Conservation (phyloP, 2,113 vertebrate species). For the Carollia perspicillata region DNA sequence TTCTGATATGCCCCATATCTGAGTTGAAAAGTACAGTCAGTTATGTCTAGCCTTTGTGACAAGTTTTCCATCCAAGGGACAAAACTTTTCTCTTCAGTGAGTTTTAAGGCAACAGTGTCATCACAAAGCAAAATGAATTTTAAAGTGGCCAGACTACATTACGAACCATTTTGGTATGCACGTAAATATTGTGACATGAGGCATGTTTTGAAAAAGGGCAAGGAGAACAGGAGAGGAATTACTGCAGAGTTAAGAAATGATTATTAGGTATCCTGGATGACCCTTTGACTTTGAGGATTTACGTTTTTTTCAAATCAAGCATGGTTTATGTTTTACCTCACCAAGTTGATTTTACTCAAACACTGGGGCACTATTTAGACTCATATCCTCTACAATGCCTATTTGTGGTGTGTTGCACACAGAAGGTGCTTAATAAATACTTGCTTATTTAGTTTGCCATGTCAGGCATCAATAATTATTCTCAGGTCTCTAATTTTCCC, state of each 20-base stretch:
- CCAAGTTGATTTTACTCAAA: not conserved
- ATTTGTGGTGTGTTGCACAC: not conserved
- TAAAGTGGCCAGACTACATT: not conserved
- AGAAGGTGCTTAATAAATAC: conserved; percentile 27
- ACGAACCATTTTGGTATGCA: conserved; percentile 32
- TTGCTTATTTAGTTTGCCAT: not conserved
- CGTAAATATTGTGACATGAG: not conserved
- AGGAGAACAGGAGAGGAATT: not conserved
- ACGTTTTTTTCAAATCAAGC: not conserved
- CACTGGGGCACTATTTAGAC: not conserved
- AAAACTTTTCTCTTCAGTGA: not conserved
- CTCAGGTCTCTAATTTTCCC: not conserved
- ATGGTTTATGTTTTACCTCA: not conserved
- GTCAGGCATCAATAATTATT: not conserved
- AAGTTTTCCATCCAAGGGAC: not conserved
- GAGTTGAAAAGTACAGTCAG: not conserved
- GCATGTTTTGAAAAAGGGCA: not conserved
- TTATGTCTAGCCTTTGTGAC: not conserved
- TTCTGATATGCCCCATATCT: not conserved
- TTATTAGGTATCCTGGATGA: not conserved
- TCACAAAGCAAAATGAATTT: conserved; percentile 32
- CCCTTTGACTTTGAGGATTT: not conserved
- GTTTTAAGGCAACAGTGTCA: conserved; percentile 17
- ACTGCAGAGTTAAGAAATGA: conserved; percentile 1
- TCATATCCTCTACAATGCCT: not conserved